Percentiles rank a stretch among this genome's conserved stretches.
Evolutionary conservation across 2,113 vertebrate genomes (phyloP).

Genomic region (Arizona elegans): DNA sequence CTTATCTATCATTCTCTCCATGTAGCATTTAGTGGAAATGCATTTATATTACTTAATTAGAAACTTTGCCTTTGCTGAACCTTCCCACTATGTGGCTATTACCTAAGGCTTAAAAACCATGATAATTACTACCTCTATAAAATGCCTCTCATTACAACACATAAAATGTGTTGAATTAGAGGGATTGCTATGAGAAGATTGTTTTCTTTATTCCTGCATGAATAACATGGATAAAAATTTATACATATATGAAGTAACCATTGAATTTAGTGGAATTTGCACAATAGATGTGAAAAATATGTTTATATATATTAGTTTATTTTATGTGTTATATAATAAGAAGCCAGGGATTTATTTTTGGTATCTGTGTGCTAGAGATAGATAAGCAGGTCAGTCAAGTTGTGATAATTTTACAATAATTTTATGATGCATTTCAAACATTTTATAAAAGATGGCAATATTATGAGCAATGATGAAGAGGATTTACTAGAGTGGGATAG

Average conservation of each 20-base stretch:
- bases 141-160: constrained; percentile 65
- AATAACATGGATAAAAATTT: constrained; percentile 61
- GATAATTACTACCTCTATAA: constrained; percentile 67
- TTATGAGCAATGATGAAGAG: background rate
- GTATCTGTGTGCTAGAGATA: background rate
- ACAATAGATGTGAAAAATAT: constrained; percentile 35
- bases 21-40: constrained; percentile 55
- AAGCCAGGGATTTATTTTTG: background rate
- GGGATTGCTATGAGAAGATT: constrained; percentile 60
- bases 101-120: constrained; percentile 70
- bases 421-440: background rate
- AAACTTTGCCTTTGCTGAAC: constrained; percentile 67
- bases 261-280: constrained; percentile 44
- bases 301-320: constrained; percentile 40
- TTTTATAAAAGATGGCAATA: background rate
- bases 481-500: background rate
- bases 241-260: constrained; percentile 43
- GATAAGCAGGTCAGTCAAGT: background rate
- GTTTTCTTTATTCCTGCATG: constrained; percentile 54
- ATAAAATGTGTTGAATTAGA: constrained; percentile 66
- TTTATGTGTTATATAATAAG: background rate
- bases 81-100: constrained; percentile 63
- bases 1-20: constrained; percentile 57
- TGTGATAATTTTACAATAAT: background rate
- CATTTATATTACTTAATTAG: constrained; percentile 69